Conservation (phyloP, 2,113 vertebrate genomes). For the Phrynocephalus versicolor region DNA sequence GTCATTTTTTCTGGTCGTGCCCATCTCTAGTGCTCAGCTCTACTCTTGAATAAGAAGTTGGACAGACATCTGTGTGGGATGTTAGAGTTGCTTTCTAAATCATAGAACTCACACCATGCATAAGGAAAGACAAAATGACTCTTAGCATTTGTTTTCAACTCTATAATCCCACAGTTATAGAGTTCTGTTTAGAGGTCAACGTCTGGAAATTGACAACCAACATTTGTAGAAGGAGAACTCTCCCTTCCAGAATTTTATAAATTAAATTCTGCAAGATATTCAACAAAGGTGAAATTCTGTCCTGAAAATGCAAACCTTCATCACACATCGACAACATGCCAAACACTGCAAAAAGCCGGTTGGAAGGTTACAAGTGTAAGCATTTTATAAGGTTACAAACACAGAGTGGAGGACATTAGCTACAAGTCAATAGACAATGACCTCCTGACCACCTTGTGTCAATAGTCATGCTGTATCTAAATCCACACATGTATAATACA, state of each 20-base stretch:
- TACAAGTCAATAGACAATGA: neutral
- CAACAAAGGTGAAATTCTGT: neutral
- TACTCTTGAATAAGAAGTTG: too few species aligned
- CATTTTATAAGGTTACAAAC: neutral
- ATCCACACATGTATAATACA: neutral
- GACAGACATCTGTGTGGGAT: too few species aligned
- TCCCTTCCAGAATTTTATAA: neutral
- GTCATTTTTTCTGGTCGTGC: too few species aligned
- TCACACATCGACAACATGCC: neutral
- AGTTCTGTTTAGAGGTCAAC: neutral
- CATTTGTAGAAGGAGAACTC: neutral
- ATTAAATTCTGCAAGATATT: neutral
- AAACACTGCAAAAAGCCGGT: neutral
- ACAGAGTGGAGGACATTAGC: neutral
- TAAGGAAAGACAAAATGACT: neutral
- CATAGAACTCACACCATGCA: too few species aligned
- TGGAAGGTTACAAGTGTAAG: neutral
- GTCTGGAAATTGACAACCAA: neutral
- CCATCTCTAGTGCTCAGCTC: too few species aligned
- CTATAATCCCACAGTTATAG: neutral
- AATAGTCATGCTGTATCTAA: neutral
- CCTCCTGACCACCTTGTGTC: neutral
- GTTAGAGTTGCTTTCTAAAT: too few species aligned
- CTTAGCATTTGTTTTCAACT: neutral
- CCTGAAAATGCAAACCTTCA: neutral